Conservation (phyloP, 2,888 invertebrate genomes). For the Zaprionus lineosus region DNA sequence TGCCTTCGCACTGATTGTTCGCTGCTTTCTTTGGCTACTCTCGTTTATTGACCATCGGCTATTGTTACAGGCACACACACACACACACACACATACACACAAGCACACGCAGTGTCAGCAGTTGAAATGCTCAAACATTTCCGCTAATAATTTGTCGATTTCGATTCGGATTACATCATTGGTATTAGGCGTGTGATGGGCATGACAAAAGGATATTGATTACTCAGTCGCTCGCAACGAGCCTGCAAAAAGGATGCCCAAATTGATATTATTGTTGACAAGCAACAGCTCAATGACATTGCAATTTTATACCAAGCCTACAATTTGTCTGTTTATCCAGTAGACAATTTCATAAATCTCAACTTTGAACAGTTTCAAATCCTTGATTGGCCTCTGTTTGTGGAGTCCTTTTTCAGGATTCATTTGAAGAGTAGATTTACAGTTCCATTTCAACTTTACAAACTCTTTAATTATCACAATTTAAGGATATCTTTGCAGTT, state of each 20-base stretch:
- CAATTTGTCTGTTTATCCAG: too few relatives aligned
- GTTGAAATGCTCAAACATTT: conserved; percentile 59
- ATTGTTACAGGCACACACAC: conserved; percentile 22
- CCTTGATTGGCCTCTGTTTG: too few relatives aligned
- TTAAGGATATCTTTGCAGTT: too few relatives aligned
- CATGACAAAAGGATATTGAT: conserved; percentile 36
- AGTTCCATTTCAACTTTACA: too few relatives aligned
- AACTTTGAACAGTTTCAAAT: too few relatives aligned
- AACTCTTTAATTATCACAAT: too few relatives aligned
- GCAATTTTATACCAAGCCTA: not conserved
- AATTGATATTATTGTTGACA: not conserved
- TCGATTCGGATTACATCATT: conserved; percentile 48
- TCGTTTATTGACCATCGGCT: conserved; percentile 25
- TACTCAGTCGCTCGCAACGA: conserved; percentile 23
- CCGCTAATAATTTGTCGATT: conserved; percentile 58
- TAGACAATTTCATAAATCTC: too few relatives aligned
- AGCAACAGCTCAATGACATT: not conserved
- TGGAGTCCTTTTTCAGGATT: not conserved
- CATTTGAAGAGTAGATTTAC: too few relatives aligned
- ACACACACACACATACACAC: not conserved
- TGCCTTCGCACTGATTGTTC: conserved; percentile 42
- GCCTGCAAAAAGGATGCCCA: not conserved
- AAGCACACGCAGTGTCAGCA: not conserved
- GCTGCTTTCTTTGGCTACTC: conserved; percentile 28
- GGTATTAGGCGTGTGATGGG: conserved; percentile 7